Base-by-base conservation (phyloP, 1,140 invertebrate species). In the Lordiphosa collinella region DNA sequence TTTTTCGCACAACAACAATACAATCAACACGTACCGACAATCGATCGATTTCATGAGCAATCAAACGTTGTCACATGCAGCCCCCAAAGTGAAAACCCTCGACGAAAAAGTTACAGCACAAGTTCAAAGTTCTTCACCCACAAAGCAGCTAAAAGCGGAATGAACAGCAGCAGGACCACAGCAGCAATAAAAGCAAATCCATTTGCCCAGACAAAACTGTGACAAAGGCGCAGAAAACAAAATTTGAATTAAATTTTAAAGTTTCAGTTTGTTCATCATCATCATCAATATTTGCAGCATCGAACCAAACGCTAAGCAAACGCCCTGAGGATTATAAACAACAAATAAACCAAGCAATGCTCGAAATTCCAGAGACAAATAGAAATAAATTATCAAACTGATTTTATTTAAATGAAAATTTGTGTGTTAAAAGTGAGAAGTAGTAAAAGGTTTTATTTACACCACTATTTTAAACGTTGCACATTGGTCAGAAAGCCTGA, bases 21-120 rank as follows among this genome's bases (percentile, higher is more conserved):
- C 64, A 79, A 79, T 79, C 75, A 80, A 80, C 75, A 80, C 74
- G 74, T 79, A 69, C 69, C 64, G 64, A 74, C 75, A 79, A 79
- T 79, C 75, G 75, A 79, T 79, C 75, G 75, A 79, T 79, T 79
- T 79, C 75, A 80, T 80, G 75, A 80, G 70, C 75, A 79, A 79
- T 79, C 69, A 74, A 79, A 80, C 62, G 75, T 55, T 79, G 75
- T 80, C 75, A 79, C 75, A 80, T 80, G 58, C 75, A 79, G 75
- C 53, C 52, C 63, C 55, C 49, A 35, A 46, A 31, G 16, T 32
- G 25, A 18, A 47, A 60, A 65, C 58, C 32, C 43, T 61, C 74
- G 50, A 54, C 38, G 59, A 52, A 57, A 74, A 79, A 80, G 69
- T 79, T 79, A 79, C 51, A 58, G 70, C 75, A 66, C 53, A 79